phyloP scores from a whole-genome alignment of 2,797 vertebrate genomes.

The Helarctos malayanus region DNA sequence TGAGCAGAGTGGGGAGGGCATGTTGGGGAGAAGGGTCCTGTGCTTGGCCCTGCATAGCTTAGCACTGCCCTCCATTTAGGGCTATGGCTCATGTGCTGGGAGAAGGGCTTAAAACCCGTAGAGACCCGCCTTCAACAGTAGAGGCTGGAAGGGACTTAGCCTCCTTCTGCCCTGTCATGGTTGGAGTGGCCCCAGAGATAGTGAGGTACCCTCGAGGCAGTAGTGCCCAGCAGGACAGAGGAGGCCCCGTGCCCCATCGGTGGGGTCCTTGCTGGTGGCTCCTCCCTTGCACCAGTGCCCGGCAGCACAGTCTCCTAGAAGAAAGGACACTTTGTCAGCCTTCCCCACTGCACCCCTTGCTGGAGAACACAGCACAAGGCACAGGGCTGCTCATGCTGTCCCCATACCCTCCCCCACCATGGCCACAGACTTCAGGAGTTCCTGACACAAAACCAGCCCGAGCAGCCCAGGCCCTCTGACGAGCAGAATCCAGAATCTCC shows the following conservation, averaged over 20 bases:
- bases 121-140: not conserved
- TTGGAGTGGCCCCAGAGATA: too few relatives aligned
- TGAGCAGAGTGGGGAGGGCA: not conserved
- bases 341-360: too few relatives aligned
- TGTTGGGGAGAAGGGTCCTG: not conserved
- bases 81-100: not conserved
- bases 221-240: constrained; percentile 94
- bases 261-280: constrained; percentile 89
- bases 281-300: constrained; percentile 95
- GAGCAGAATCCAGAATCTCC: not conserved
- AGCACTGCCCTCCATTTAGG: not conserved
- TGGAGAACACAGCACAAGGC: not conserved
- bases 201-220: constrained; percentile 91
- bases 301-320: constrained; percentile 92
- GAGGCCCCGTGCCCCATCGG: constrained; percentile 90
- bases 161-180: too few relatives aligned
- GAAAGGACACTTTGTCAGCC: not conserved
- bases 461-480: not conserved
- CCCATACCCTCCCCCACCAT: not conserved
- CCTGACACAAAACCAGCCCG: not conserved
- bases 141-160: not conserved
- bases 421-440: too few relatives aligned
- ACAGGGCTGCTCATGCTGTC: not conserved
- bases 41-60: not conserved
- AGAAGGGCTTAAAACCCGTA: not conserved